These are phyloP conservation scores for Amphiprion ocellaris DNA, from an alignment of 2,113 vertebrate species.

Conservation along the genomic window DNA sequence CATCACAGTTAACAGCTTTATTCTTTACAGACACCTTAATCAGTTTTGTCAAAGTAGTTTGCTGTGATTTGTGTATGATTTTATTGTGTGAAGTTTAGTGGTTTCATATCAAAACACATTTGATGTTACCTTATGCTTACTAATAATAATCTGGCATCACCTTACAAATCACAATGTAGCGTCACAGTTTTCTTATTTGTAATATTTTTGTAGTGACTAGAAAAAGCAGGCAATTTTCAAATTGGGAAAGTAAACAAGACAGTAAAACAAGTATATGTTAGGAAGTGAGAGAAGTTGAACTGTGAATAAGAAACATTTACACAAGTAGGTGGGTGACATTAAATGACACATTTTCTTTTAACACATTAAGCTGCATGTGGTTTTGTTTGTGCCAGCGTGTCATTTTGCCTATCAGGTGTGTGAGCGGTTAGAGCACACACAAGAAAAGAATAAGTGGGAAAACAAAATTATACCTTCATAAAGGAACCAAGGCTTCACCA, in stretches of 20 bases:
- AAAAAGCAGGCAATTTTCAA: not conserved
- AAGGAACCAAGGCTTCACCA: constrained; percentile 34
- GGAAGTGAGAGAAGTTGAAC: not conserved
- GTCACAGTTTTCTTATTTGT: not conserved
- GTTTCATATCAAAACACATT: not conserved
- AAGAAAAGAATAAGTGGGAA: not conserved
- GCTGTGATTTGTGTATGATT: constrained; percentile 7
- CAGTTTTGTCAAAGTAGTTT: constrained; percentile 4
- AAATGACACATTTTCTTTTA: constrained; percentile 1
- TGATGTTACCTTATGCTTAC: constrained; percentile 14
- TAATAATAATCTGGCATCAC: constrained; percentile 13
- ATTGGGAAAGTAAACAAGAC: not conserved
- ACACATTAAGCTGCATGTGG: not conserved
- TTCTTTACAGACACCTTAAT: constrained; percentile 40
- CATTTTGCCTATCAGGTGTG: constrained; percentile 19
- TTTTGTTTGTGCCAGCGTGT: not conserved
- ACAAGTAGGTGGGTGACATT: not conserved
- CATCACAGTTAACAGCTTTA: constrained; percentile 30
- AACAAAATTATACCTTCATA: constrained; percentile 42
- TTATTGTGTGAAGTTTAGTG: constrained; percentile 12
- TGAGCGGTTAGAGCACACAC: not conserved
- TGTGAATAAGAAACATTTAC: not conserved
- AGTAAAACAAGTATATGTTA: no score
- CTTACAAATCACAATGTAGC: no score
- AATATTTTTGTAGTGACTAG: not conserved